Evolutionary conservation across 2,888 invertebrate genomes (phyloP), one percentile per base, ranked within the genome.

Genomic region (Thereva nobilitata): DNA sequence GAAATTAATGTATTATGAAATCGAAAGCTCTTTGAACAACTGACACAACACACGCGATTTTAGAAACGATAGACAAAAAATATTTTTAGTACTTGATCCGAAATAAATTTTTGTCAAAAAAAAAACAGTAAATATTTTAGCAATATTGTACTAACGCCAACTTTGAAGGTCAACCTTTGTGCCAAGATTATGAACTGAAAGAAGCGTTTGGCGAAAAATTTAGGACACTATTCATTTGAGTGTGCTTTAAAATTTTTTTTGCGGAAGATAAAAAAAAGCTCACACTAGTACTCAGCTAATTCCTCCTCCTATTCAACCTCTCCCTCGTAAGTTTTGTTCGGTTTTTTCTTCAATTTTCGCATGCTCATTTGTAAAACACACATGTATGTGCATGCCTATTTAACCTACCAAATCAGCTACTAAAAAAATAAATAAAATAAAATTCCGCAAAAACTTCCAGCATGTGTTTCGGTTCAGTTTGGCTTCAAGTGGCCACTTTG

Each of bases 131-230:
- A 47, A 7, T 12, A 8, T 42, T 42, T 50, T 64, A 54, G 49
- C 64, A 12, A 64, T 54, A 40, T 55, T 47, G 54, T 23, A 23
- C 38, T 37, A 55, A 55, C 56, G 63, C 44, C 9, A 63, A 42
- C 53, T 68, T 65, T 69, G 69, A 69, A 69, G 69, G 69, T 69
- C 69, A 69, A 61, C 53, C 61, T 53, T 47, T 54, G 53, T 64
- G 42, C 55, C 61, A 67, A 65, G 56, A 65, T 65, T 54, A 65
- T 47, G 64, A 56, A 64, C 57, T 67, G 61, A 37, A n/a, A 9
- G 55, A 40, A 45, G 53, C 64, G 53, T 64, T 67, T 67, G 67
- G 49, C 63, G 44, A 66, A 66, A 67, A 69, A 67, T 69, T 69
- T 69, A 69, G 69, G 69, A 69, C 69, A 67, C 65, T 66, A 67